Evolutionary conservation across 1,140 invertebrate species (phyloP).

Genomic region (Melitaea cinxia): DNA sequence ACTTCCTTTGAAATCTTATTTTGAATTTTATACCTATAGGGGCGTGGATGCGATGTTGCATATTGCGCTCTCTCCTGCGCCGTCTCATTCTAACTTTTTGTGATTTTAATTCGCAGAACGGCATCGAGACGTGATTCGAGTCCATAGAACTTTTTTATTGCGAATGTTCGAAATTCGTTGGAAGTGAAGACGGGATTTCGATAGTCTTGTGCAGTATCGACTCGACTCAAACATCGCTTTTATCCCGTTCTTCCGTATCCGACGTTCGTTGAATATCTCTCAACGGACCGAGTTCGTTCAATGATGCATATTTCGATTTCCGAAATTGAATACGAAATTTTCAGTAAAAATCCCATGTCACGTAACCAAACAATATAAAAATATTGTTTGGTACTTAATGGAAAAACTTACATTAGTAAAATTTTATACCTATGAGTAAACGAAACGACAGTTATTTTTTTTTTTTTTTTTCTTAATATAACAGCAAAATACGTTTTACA

Average conservation of each 20-base stretch:
- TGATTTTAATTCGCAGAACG: constrained; percentile 81
- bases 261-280: constrained; percentile 8
- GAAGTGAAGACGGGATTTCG: constrained; percentile 62
- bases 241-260: constrained; percentile 18
- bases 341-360: no score
- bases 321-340: not conserved
- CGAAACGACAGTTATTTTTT: no score
- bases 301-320: not conserved
- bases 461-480: no score
- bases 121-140: constrained; percentile 76
- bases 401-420: no score
- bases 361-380: not conserved
- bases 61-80: constrained; percentile 58
- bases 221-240: constrained; percentile 37
- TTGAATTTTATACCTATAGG: constrained; percentile 78
- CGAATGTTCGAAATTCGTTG: constrained; percentile 71
- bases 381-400: not conserved
- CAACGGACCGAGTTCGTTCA: not conserved
- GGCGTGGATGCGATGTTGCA: constrained; percentile 76
- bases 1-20: constrained; percentile 78
- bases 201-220: constrained; percentile 47
- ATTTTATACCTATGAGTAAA: no score
- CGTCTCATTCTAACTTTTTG: constrained; percentile 75
- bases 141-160: constrained; percentile 76
- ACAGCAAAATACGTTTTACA: no score